Percentiles rank a stretch among this genome's conserved stretches.
These are phyloP conservation scores for Dicranocentrus wangi DNA, from an alignment of 2,888 invertebrate genomes.

Conservation along the genomic window DNA sequence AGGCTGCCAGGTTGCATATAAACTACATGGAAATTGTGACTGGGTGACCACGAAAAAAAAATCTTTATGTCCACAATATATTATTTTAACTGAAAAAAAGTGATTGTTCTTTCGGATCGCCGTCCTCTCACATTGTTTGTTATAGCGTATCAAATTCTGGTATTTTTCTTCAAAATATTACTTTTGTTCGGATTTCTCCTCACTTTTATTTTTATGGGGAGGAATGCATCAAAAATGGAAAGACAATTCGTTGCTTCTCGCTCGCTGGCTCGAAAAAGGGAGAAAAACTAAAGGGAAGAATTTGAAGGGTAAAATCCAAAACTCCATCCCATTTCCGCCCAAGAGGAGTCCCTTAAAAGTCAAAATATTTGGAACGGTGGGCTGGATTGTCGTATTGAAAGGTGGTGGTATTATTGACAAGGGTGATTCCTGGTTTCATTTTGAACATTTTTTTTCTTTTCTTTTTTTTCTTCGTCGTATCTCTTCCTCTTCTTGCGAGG, in stretches of 20 bases:
- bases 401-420: slow-evolving; percentile 16
- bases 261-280: not conserved
- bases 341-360: slow-evolving; percentile 52
- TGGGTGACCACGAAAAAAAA: too few relatives aligned
- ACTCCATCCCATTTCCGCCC: slow-evolving; percentile 62
- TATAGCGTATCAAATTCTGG: too few relatives aligned
- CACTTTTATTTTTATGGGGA: not conserved
- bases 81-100: slow-evolving; percentile 4
- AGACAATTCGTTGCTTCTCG: not conserved
- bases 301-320: slow-evolving; percentile 41
- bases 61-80: slow-evolving; percentile 2
- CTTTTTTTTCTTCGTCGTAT: too few relatives aligned
- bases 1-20: slow-evolving; percentile 29
- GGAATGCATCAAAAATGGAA: not conserved
- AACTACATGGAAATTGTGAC: too few relatives aligned
- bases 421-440: slow-evolving; percentile 3
- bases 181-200: not conserved
- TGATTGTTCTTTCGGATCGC: slow-evolving; percentile 3
- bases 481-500: too few relatives aligned
- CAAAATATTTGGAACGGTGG: slow-evolving; percentile 57
- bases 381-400: slow-evolving; percentile 43
- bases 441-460: too few relatives aligned
- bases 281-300: too few relatives aligned
- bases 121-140: not conserved
- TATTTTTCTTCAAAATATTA: too few relatives aligned